These are phyloP conservation scores for Rachycentron canadum DNA, from an alignment of 2,797 vertebrate species.

Conservation along the genomic window DNA sequence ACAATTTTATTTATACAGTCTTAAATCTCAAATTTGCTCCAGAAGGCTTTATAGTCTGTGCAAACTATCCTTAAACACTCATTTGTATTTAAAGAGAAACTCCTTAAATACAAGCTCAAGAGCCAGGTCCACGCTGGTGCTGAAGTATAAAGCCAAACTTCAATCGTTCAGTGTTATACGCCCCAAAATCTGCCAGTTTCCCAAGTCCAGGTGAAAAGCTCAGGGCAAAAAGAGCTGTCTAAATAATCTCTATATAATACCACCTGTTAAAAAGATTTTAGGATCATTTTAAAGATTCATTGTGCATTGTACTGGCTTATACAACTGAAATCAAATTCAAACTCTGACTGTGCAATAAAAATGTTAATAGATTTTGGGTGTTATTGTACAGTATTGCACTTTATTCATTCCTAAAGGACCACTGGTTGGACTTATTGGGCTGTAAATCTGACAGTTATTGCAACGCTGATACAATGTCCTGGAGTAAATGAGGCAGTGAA, in stretches of 20 bases:
- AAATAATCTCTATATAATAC: not conserved
- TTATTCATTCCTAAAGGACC: conserved; percentile 13
- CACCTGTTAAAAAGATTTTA: not conserved
- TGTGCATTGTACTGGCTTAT: not conserved
- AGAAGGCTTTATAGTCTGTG: not conserved
- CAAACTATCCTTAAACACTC: not conserved
- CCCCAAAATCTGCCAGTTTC: not conserved
- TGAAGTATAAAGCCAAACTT: not conserved
- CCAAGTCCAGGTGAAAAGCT: not conserved
- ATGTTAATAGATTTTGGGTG: not conserved
- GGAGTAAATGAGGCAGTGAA: conserved; percentile 10
- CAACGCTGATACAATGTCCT: not conserved
- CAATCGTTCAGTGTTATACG: not conserved
- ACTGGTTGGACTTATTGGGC: not conserved
- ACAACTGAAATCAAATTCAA: conserved; percentile 11
- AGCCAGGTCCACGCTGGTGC: not conserved
- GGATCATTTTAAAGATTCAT: not conserved
- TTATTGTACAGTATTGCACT: conserved; percentile 15
- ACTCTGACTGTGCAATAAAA: not conserved
- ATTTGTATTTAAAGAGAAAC: not conserved
- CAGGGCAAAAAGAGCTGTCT: not conserved
- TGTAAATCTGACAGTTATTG: conserved; percentile 20
- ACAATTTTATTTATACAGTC: not conserved
- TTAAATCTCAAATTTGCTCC: not conserved
- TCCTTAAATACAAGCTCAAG: not conserved